phyloP scores from a whole-genome alignment of 2,797 vertebrate species.

The Brachyalestes nurse region DNA sequence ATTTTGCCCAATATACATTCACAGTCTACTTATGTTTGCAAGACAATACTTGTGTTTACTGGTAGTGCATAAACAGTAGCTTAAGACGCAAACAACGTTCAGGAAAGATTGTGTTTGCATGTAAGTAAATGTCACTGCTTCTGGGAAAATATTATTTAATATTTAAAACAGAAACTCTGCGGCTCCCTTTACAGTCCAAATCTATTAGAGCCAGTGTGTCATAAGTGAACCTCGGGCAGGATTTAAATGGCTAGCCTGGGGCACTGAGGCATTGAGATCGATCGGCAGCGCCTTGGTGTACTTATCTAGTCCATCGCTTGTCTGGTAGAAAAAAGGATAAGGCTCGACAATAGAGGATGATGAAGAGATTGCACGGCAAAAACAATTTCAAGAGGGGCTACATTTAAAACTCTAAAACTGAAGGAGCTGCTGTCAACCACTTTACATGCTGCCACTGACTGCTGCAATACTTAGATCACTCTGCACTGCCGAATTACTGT shows the following conservation, averaged over 20 bases:
- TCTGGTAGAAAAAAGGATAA: slow-evolving; percentile 63
- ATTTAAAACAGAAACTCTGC: slow-evolving; percentile 2
- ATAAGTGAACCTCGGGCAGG: slow-evolving; percentile 42
- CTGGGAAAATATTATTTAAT: slow-evolving; percentile 23
- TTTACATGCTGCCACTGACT: slow-evolving; percentile 38
- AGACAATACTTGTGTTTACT: not conserved
- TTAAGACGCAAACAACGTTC: not conserved
- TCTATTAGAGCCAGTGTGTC: slow-evolving; percentile 28
- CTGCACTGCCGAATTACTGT: slow-evolving; percentile 10
- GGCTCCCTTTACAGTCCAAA: not conserved
- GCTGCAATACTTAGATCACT: slow-evolving; percentile 22
- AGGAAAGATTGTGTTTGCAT: not conserved
- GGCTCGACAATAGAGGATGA: slow-evolving; percentile 65
- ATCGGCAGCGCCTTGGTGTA: slow-evolving; percentile 31
- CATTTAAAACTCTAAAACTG: slow-evolving; percentile 36
- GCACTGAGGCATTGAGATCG: slow-evolving; percentile 36
- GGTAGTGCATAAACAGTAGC: not conserved
- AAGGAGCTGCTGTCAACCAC: slow-evolving; percentile 29
- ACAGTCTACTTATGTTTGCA: not conserved
- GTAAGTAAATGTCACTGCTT: not conserved
- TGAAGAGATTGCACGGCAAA: slow-evolving; percentile 65
- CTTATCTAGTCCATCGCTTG: slow-evolving; percentile 60
- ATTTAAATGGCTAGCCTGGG: slow-evolving; percentile 48
- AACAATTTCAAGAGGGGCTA: slow-evolving; percentile 43
- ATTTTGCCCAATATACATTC: not conserved